Evolutionary conservation across 1,140 invertebrate species (phyloP).

Genomic region (Trachymyrmex cornetzi): DNA sequence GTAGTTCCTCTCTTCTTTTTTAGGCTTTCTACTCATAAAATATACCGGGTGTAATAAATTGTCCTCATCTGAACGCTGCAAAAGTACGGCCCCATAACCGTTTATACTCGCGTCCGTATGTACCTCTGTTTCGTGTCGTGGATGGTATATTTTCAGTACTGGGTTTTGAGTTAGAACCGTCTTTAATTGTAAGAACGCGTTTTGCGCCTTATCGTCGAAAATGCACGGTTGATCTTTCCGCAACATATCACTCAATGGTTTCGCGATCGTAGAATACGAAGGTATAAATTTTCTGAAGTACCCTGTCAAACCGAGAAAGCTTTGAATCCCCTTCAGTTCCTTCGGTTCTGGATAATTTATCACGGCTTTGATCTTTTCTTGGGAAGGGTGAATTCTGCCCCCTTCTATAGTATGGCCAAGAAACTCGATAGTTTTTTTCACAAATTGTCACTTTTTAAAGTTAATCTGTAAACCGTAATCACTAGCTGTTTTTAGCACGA

Average conservation of each 20-base stretch:
- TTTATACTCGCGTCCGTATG: not conserved
- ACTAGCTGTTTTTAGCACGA: too few relatives aligned
- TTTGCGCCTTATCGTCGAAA: slow-evolving; percentile 25
- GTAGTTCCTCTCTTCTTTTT: not conserved
- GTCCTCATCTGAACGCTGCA: not conserved
- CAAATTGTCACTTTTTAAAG: too few relatives aligned
- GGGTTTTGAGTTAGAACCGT: not conserved
- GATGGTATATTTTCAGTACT: slow-evolving; percentile 11
- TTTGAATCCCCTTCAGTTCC: slow-evolving; percentile 8
- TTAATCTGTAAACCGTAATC: too few relatives aligned
- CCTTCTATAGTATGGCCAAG: too few relatives aligned
- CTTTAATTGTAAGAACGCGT: not conserved
- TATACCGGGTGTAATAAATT: not conserved
- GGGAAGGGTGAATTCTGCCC: not conserved
- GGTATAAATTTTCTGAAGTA: not conserved
- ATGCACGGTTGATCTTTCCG: not conserved
- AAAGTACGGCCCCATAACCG: not conserved
- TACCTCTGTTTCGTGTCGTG: not conserved
- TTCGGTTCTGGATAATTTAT: not conserved
- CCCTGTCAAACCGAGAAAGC: slow-evolving; percentile 8
- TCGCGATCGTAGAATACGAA: not conserved
- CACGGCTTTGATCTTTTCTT: not conserved
- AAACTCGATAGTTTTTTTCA: too few relatives aligned
- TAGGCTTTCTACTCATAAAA: not conserved
- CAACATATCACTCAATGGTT: not conserved